Base-by-base conservation (phyloP, 2,888 invertebrate genomes). In the Hirtodrosophila duncani region DNA sequence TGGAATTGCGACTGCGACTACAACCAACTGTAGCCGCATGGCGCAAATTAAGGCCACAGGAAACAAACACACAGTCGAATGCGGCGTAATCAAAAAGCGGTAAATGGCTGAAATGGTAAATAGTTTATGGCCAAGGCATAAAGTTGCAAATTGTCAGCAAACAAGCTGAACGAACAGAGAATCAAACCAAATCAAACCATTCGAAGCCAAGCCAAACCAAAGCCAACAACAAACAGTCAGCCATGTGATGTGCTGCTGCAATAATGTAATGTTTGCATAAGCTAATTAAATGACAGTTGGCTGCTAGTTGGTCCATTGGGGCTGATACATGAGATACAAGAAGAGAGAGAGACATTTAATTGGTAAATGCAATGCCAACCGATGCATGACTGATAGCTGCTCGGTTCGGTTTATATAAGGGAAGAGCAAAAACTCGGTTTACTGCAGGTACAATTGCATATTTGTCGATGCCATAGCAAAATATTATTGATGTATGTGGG, bases 81-180 rank as follows among this genome's bases (percentile, higher is more conserved):
- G 72, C 72, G 77, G 78, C 77, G 72, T 69, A 74, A 74, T 74
- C 77, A 74, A 74, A 72, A 74, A 74, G 77, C 67, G 78, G 72
- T 77, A 77, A 72, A 72, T 67, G 64, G 51, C 61, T 62, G 67
- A 77, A 63, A 67, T 64, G 56, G 72, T 71, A 77, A 72, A 72
- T 77, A 71, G 60, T 75, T 75, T 67, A 72, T 77, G 57, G 55
- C 39, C 37, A 57, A 60, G 58, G 66, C 63, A 72, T 63, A 63
- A 71, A 68, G 46, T 63, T 60, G 56, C 57, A 66, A 77, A 68
- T 71, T 71, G 46, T 50, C 59, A 57, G 49, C 48, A 59, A 64
- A 67, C 60, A 53, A 51, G 44, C 49, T 17, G 45, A 42, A n/a
- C n/a, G n/a, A n/a, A n/a, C n/a, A n/a, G n/a, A n/a, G n/a, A n/a